Evolutionary conservation across 1,140 invertebrate genomes (phyloP).

Genomic region (Portunus trituberculatus): DNA sequence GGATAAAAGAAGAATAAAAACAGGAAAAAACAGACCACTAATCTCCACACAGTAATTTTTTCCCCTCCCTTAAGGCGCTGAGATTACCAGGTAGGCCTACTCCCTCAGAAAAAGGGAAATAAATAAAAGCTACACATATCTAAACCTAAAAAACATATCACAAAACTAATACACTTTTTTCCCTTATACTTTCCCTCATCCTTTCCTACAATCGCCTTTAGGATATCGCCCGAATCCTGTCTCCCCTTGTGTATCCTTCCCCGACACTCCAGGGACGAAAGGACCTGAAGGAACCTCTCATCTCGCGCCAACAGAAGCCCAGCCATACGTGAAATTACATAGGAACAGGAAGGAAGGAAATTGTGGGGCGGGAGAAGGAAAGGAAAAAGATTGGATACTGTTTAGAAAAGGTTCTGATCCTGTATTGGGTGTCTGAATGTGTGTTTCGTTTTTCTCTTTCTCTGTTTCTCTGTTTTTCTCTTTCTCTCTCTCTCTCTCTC

Average conservation of each 20-base stretch:
- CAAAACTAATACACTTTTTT: neutral
- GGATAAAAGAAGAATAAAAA: neutral
- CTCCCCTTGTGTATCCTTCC: too few species aligned
- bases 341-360: neutral
- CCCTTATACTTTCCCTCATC: neutral
- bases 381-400: too few species aligned
- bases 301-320: neutral
- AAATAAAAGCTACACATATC: too few species aligned
- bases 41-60: too few species aligned
- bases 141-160: neutral
- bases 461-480: neutral
- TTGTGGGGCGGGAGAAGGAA: neutral
- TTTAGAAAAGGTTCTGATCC: too few species aligned
- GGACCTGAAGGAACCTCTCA: neutral
- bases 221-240: neutral
- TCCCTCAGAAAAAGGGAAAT: too few species aligned
- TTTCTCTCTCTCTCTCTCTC: neutral
- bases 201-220: slow-evolving; percentile 5
- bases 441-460: neutral
- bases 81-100: too few species aligned
- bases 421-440: neutral
- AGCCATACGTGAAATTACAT: neutral
- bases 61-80: too few species aligned
- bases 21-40: neutral
- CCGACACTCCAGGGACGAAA: neutral